Base-by-base conservation (phyloP, 2,113 vertebrate genomes). In the Conger conger region DNA sequence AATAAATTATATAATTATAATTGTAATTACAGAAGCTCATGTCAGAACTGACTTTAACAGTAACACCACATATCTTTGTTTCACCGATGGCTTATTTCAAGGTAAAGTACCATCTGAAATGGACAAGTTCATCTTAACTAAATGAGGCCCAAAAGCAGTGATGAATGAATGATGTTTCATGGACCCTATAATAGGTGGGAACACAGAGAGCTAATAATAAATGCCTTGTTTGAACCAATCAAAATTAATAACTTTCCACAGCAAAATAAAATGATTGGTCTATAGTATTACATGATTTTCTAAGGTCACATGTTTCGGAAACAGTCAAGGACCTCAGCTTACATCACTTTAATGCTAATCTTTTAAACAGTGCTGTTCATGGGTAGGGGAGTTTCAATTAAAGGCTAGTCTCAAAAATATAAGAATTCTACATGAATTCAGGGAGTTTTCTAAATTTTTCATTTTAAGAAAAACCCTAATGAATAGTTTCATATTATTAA, bases 1-100 rank as follows among this genome's bases (percentile, higher is more conserved):
- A 73, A 73, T 73, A 73, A 73, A 73, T 73, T n/a, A 73, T 33
- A 73, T 30, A 73, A 73, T 73, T 73, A 73, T 73, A 73, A 73
- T 33, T 33, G n/a, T 73, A 33, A 73, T 73, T 73, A 33, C n/a
- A 33, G 68, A 30, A 73, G 27, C 68, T 11, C 68, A 33, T 7
- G n/a, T 30, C 27, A 73, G 68, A 13, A n/a, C 33, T 33, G 5
- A 17, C 68, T 73, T 33, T 33, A 33, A 73, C 27, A 73, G n/a
- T 73, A 33, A 33, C n/a, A 13, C 27, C 27, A 73, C 27, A 30
- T 73, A 73, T 33, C n/a, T 73, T 23, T 11, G 68, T n/a, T 73
- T 33, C 27, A 33, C n/a, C 13, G 57, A 63, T 27, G 68, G 68
- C 27, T 30, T 73, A 27, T 1, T 63, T 63, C 23, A 63, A 63